phyloP scores from a whole-genome alignment of 2,113 vertebrate species.

The Phaethon lepturus region DNA sequence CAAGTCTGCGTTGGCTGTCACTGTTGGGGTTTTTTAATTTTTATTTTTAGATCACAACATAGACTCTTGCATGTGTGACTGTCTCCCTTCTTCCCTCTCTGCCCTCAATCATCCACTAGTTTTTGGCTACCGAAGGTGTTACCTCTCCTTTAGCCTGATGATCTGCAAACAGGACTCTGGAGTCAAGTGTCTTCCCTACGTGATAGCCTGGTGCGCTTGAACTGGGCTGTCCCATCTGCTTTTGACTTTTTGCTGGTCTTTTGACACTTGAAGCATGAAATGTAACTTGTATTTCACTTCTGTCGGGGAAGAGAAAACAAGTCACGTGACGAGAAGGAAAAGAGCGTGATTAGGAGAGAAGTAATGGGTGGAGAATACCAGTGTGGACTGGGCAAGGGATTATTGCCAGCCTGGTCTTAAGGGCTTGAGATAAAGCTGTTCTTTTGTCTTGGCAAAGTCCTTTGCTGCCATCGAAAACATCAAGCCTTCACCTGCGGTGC shows the following conservation, averaged over 20 bases:
- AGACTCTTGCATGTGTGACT: background rate
- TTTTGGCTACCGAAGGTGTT: background rate
- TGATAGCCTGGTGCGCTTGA: rapidly evolving
- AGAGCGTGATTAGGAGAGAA: background rate
- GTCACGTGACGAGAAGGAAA: rapidly evolving
- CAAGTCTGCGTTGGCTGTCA: background rate
- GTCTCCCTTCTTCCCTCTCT: background rate
- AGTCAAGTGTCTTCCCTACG: background rate
- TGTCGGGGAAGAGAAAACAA: background rate
- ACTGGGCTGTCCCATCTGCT: background rate
- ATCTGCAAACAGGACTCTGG: background rate
- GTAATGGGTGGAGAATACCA: background rate
- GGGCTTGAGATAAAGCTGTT: background rate
- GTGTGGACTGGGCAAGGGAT: background rate
- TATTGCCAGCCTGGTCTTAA: background rate
- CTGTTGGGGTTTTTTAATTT: background rate
- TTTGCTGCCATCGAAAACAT: background rate
- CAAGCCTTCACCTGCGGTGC: background rate
- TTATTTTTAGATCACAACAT: background rate
- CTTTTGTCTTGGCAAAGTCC: background rate
- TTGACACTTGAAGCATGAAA: background rate
- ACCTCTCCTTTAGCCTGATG: background rate
- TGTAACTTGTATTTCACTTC: background rate
- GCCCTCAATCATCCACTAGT: background rate
- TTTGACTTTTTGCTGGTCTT: background rate